A percentile compares a stretch with the other conserved stretches of the same genome.
Evolutionary conservation across 2,888 invertebrate genomes (phyloP).

Genomic region (Metellina segmentata): DNA sequence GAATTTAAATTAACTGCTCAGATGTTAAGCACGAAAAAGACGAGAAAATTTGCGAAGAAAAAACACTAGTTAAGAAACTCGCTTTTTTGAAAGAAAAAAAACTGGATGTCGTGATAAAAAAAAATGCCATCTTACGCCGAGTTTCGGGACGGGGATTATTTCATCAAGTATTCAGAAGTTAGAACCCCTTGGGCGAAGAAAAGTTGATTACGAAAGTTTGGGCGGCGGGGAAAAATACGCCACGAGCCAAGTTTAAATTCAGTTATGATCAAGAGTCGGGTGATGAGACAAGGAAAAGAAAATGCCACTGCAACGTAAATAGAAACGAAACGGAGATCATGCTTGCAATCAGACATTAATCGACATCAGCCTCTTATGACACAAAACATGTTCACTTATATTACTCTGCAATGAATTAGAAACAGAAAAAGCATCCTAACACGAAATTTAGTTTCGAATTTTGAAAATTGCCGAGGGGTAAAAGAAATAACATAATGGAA

Average conservation of each 20-base stretch:
- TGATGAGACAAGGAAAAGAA: background rate
- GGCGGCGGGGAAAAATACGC: conserved; percentile 2
- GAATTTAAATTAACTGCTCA: background rate
- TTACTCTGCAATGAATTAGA: too few relatives aligned
- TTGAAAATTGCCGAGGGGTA: too few relatives aligned
- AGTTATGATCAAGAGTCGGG: conserved; percentile 36
- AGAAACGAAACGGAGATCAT: background rate
- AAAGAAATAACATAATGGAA: too few relatives aligned
- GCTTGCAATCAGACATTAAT: background rate
- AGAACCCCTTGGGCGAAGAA: conserved; percentile 27
- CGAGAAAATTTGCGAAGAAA: background rate
- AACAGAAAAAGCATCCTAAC: too few relatives aligned
- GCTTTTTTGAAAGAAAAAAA: background rate
- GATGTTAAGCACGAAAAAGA: background rate
- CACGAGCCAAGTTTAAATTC: conserved; percentile 53
- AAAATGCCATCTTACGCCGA: background rate
- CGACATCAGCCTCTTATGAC: background rate
- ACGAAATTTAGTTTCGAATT: too few relatives aligned
- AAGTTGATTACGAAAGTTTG: conserved; percentile 53
- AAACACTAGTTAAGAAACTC: conserved; percentile 1
- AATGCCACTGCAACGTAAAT: background rate
- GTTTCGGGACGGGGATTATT: conserved; percentile 27
- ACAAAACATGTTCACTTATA: background rate
- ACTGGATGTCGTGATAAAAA: background rate
- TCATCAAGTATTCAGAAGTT: conserved; percentile 59